These are phyloP conservation scores for Uloborus plumipes DNA, from an alignment of 2,888 invertebrate species.

Conservation along the genomic window DNA sequence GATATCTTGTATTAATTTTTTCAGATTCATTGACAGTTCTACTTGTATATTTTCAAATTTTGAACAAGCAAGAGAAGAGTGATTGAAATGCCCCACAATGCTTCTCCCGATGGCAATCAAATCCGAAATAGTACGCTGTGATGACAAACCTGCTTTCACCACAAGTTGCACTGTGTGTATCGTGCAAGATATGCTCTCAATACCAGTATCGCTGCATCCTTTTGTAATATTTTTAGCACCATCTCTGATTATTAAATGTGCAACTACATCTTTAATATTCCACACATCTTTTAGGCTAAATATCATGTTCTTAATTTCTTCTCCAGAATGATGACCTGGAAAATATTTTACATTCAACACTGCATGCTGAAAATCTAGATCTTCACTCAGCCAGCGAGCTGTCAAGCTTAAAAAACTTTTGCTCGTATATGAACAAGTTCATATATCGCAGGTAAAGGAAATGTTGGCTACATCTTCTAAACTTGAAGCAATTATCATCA, in stretches of 20 bases:
- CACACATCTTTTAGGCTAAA: not conserved
- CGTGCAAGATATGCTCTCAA: not conserved
- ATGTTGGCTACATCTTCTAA: not conserved
- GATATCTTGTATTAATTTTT: no score
- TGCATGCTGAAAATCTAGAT: not conserved
- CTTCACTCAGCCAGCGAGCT: not conserved
- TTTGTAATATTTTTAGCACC: constrained; percentile 3
- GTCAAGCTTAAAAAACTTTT: constrained; percentile 1
- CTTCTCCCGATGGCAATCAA: no score
- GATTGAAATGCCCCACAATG: no score
- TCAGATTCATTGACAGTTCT: no score
- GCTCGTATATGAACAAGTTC: not conserved
- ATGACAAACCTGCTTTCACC: no score
- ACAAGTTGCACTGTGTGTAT: not conserved
- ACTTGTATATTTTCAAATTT: no score
- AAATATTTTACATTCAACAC: not conserved
- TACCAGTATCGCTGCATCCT: not conserved
- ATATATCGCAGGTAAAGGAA: constrained; percentile 1
- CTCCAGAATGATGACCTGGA: not conserved
- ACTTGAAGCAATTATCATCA: no score
- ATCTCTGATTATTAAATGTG: not conserved
- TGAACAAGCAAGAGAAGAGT: no score
- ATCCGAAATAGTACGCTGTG: no score
- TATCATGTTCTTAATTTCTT: not conserved
- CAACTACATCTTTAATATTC: constrained; percentile 1